Percentiles rank a stretch among this genome's conserved stretches.
Conservation (phyloP, 2,113 vertebrate genomes). For the Circaetus cinerascens region DNA sequence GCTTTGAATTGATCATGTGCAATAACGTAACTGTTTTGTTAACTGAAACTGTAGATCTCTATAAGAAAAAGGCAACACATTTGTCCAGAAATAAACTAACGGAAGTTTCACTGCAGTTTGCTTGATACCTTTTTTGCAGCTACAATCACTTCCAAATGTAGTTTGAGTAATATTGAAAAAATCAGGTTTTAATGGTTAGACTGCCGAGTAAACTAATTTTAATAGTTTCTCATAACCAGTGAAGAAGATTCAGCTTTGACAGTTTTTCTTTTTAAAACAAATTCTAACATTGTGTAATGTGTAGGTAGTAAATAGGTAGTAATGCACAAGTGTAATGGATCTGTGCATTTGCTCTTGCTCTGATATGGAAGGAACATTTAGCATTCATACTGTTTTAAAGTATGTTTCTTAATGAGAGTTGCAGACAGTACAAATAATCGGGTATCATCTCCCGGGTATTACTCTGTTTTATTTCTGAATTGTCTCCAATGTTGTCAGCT, state of each 20-base stretch:
- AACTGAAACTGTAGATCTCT: background rate
- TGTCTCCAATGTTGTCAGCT: background rate
- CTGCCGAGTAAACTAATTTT: background rate
- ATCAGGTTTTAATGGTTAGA: background rate
- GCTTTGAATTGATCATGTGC: background rate
- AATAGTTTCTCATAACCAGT: background rate
- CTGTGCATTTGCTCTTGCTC: background rate
- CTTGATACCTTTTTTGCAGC: background rate
- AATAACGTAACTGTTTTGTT: background rate
- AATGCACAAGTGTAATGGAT: background rate
- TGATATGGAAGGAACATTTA: background rate
- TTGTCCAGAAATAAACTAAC: background rate
- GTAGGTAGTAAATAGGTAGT: background rate
- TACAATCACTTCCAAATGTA: background rate
- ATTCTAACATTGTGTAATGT: background rate
- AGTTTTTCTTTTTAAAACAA: background rate
- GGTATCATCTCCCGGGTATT: background rate
- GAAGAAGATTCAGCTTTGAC: background rate
- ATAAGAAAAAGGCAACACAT: fast-evolving
- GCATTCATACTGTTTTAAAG: background rate
- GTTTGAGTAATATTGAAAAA: background rate
- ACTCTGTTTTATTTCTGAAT: background rate
- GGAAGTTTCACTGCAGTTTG: background rate
- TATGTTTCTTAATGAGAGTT: background rate
- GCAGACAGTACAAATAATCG: background rate